phyloP scores from a whole-genome alignment of 1,140 invertebrate species.

The Latrodectus geometricus region DNA sequence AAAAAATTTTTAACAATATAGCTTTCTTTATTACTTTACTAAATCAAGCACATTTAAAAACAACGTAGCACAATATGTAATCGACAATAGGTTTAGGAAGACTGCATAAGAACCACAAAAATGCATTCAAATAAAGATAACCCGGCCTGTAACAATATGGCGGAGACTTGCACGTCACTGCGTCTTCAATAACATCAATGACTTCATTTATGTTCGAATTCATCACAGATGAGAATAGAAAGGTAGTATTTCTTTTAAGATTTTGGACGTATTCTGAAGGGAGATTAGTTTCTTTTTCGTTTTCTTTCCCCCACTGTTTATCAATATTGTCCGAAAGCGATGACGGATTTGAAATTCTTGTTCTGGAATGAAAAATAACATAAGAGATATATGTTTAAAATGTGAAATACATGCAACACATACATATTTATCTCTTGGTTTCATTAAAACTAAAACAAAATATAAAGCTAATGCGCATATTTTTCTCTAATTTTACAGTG shows the following conservation, averaged over 20 bases:
- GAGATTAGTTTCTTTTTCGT: not conserved
- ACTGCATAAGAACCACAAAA: not conserved
- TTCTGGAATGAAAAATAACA: slow-evolving; percentile 5
- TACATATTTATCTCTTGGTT: not conserved
- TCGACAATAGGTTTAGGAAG: slow-evolving; percentile 20
- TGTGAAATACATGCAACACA: not conserved
- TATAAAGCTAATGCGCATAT: not conserved
- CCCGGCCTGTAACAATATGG: slow-evolving; percentile 18
- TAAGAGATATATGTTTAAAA: not conserved
- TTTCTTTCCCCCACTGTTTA: slow-evolving; percentile 1
- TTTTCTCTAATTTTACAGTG: not conserved
- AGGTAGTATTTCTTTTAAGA: not conserved
- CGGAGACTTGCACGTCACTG: not conserved
- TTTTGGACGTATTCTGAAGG: not conserved
- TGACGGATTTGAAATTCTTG: slow-evolving; percentile 17
- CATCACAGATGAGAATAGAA: slow-evolving; percentile 4
- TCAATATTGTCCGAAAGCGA: not conserved
- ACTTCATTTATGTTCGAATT: slow-evolving; percentile 20
- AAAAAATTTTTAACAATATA: too few relatives aligned
- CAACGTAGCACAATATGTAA: slow-evolving; percentile 10
- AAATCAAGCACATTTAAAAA: slow-evolving; percentile 12
- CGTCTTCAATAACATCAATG: slow-evolving; percentile 30
- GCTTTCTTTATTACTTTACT: too few relatives aligned
- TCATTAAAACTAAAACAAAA: not conserved
- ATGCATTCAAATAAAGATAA: slow-evolving; percentile 6